Percentiles rank a stretch among this genome's conserved stretches.
These are phyloP conservation scores for Megaleporinus macrocephalus DNA, from an alignment of 2,113 vertebrate species.

Conservation along the genomic window DNA sequence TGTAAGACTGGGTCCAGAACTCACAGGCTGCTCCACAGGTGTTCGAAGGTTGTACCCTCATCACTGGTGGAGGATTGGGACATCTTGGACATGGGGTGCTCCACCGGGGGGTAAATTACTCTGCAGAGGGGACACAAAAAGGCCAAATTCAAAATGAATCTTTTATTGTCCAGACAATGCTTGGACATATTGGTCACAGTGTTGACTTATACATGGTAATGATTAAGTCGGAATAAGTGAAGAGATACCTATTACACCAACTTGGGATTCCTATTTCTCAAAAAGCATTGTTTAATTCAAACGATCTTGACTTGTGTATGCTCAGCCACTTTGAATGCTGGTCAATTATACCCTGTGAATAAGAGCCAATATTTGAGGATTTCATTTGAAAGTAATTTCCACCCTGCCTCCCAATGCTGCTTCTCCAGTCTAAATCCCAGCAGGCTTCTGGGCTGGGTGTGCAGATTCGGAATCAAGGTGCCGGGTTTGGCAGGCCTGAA, in stretches of 20 bases:
- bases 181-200: neutral
- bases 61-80: constrained; percentile 84
- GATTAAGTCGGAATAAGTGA: neutral
- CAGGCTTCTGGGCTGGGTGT: constrained; percentile 43
- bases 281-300: neutral
- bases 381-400: constrained; percentile 48
- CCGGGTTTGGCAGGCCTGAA: constrained; percentile 69
- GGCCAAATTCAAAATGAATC: no score
- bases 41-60: constrained; percentile 90
- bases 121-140: constrained; percentile 68
- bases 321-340: neutral
- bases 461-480: constrained; percentile 58
- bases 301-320: neutral
- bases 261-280: neutral
- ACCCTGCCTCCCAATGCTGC: constrained; percentile 51
- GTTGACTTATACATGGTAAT: neutral
- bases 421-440: constrained; percentile 34
- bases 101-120: constrained; percentile 79
- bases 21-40: constrained; percentile 96
- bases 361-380: neutral
- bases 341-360: constrained; percentile 21
- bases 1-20: constrained; percentile 62
- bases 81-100: constrained; percentile 82
- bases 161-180: neutral
- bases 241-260: neutral